Evolutionary conservation across 2,113 vertebrate genomes (phyloP).

Genomic region (Cheirogaleus medius): DNA sequence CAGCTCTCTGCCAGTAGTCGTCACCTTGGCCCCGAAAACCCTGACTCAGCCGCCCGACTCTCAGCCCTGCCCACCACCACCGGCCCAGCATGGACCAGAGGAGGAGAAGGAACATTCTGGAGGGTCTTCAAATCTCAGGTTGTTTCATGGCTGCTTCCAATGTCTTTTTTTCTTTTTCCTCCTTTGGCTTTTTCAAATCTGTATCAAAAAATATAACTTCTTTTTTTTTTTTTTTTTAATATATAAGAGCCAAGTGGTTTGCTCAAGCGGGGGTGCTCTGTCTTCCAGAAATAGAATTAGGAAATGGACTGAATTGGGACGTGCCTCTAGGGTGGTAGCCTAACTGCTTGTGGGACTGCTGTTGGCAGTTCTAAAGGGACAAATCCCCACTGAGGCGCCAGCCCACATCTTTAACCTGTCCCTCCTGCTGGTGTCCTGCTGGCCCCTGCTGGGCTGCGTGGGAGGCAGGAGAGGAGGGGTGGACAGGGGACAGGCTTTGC

Average conservation of each 20-base stretch:
- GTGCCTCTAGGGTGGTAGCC: not conserved
- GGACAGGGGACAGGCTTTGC: not conserved
- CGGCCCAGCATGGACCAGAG: not conserved
- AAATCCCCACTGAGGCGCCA: accelerated
- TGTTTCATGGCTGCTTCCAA: not conserved
- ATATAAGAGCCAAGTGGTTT: not conserved
- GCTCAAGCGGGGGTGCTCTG: not conserved
- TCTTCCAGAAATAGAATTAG: slow-evolving; percentile 76
- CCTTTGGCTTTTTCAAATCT: slow-evolving; percentile 13
- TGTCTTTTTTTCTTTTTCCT: not conserved
- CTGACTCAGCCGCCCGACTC: not conserved
- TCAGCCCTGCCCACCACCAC: not conserved
- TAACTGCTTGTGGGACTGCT: not conserved
- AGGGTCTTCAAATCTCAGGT: slow-evolving; percentile 42
- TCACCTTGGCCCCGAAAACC: not conserved
- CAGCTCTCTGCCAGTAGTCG: not conserved
- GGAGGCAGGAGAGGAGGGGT: not conserved
- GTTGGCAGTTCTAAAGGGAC: not conserved
- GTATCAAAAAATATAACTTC: not conserved
- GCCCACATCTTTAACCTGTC: not conserved
- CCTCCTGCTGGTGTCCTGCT: accelerated
- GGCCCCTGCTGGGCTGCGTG: accelerated
- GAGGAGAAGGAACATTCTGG: not conserved
- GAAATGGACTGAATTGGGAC: slow-evolving; percentile 75
- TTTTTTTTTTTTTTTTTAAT: not conserved